Evolutionary conservation across 1,140 invertebrate species (phyloP), one percentile per base, ranked within the genome.

Genomic region (Drosophila burlai): DNA sequence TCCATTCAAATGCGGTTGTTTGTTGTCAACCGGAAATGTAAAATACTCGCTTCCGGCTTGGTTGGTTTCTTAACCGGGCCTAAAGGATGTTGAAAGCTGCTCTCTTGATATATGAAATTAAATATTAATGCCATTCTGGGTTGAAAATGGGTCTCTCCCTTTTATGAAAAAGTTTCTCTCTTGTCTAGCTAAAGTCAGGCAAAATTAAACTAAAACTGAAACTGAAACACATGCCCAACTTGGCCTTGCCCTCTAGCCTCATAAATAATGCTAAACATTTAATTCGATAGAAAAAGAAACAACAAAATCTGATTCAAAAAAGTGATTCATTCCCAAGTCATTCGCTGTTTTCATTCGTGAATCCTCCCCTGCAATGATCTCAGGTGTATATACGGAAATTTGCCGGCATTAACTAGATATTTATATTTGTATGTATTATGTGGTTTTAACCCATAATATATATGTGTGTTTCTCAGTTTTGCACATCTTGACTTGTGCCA

Each of bases 1-100:
- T 24, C 34, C 36, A 63, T 74, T 76, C 54, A 58, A 58, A 58
- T 65, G 61, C 31, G 26, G 47, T 38, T n/a, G 34, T 58, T 50
- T 40, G 60, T 76, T 65, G 69, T 42, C 26, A 43, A 67, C 36
- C 74, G 74, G 74, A 76, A 67, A 76, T 76, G 73, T 52, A 77
- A 76, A 76, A 67, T 63, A 40, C 60, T 15, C 11, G 58, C 59
- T 80, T 73, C 76, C 62, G 61, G 63, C 69, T 38, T 57, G 36
- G 15, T 40, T 24, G 7, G 43, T 63, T 26, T 66, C n/a, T 62
- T 26, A 13, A 31, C 58, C 55, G 36, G 24, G 63, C 38, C 42
- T 36, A 60, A 80, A 86, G 83, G 83, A 86, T 86, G 83, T 76
- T 40, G 24, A 36, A 46, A 66, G 55, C 26, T n/a, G n/a, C 43